Evolutionary conservation across 2,113 vertebrate species (phyloP), one percentile per base, ranked within the genome.

Genomic region (Indicator maculatus): DNA sequence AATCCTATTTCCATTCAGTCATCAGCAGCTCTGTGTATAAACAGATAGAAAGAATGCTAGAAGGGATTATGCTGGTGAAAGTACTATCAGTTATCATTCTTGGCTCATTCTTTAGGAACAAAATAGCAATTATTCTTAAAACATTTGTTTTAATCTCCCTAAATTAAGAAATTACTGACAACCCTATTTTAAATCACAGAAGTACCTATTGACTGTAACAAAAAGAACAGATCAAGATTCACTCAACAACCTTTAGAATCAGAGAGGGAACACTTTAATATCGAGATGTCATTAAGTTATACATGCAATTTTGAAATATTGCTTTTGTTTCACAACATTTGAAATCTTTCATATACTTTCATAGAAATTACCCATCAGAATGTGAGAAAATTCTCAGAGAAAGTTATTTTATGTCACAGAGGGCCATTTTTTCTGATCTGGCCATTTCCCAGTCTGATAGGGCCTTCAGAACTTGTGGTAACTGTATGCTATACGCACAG

Each of bases 1-100:
- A 96, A 97, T 93, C 90, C 85, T 93, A 72, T 95, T 95, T 94
- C 83, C 67, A 80, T 74, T 95, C 90, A 95, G 64, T 90, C 84
- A 93, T 36, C 75, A 91, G 78, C 77, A 95, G 86, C 39, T 94
- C 74, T 90, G n/a, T 92, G 78, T 45, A 87, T 71, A 95, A 89
- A 95, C 5, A 84, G 41, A 86, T 18, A 88, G 41, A 77, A 86
- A 86, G 86, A 87, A 96, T 13, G 56, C 65, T 76, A 44, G 33
- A 67, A 88, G 16, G n/a, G 71, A 89, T 86, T 97, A 75, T 20
- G 39, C 45, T 83, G 71, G 50, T 36, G 58, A 72, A 95, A 79
- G 47, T 78, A 72, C 44, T 78, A 66, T 59, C 70, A 85, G 44
- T 53, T 58, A 56, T 65, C 24, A 39, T 78, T 52, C 60, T 66